phyloP scores from a whole-genome alignment of 2,113 vertebrate species.

The Gracilinanus agilis region DNA sequence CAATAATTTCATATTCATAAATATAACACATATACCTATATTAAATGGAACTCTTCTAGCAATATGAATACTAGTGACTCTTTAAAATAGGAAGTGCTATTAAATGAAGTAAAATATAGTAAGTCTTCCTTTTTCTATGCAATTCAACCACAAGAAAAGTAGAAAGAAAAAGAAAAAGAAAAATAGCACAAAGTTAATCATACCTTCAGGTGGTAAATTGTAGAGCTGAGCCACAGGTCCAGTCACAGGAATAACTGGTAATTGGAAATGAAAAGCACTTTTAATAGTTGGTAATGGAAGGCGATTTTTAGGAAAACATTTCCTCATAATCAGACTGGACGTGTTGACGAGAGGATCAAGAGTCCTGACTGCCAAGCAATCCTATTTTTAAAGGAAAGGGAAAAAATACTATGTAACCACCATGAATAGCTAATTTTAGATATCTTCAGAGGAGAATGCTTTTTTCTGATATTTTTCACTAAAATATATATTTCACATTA shows the following conservation, averaged over 20 bases:
- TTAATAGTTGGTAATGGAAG: constrained; percentile 97
- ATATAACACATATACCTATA: background rate
- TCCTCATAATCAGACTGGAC: constrained; percentile 98
- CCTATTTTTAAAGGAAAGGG: constrained; percentile 84
- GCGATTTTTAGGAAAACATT: constrained; percentile 99
- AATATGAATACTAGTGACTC: background rate
- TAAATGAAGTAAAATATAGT: constrained; percentile 43
- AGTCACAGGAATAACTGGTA: constrained; percentile 90
- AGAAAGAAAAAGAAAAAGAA: background rate
- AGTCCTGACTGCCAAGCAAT: constrained; percentile 96
- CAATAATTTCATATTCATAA: constrained; percentile 43
- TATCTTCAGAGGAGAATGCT: constrained; percentile 31
- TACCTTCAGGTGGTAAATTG: constrained; percentile 94
- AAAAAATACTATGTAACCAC: constrained; percentile 15
- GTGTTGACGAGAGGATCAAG: constrained; percentile 96
- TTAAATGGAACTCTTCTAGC: background rate
- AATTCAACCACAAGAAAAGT: background rate
- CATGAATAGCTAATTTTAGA: constrained; percentile 18
- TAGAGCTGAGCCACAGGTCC: constrained; percentile 95
- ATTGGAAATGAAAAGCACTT: constrained; percentile 92
- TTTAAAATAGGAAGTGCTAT: background rate
- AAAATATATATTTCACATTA: constrained; percentile 11
- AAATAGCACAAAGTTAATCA: constrained; percentile 46
- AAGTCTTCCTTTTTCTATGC: background rate
- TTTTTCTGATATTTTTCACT: constrained; percentile 29